phyloP scores from a whole-genome alignment of 2,113 vertebrate species.

The Mugil cephalus region DNA sequence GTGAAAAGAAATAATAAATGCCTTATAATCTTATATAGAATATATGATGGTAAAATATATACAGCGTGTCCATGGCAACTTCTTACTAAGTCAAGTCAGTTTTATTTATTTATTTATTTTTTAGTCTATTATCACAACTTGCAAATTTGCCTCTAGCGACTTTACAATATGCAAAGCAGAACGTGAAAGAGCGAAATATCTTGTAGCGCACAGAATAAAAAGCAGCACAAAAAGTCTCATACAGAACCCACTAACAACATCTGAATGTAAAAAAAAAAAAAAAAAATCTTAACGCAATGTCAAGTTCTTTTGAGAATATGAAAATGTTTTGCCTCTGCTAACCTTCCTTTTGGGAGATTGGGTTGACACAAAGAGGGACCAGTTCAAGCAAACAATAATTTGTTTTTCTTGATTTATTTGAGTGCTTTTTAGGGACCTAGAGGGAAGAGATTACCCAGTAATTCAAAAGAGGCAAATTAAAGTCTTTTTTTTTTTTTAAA shows the following conservation, averaged over 20 bases:
- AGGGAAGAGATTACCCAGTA: neutral
- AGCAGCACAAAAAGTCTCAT: constrained; percentile 6
- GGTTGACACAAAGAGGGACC: neutral
- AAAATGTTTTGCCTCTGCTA: neutral
- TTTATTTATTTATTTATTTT: neutral
- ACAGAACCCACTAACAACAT: neutral
- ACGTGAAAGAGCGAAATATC: neutral
- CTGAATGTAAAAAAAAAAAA: neutral
- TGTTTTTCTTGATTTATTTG: constrained; percentile 1
- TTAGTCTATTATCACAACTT: neutral
- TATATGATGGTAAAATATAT: neutral
- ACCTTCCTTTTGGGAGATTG: neutral
- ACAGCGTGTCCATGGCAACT: neutral
- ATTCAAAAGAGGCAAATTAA: neutral
- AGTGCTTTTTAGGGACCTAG: neutral
- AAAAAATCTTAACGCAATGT: neutral
- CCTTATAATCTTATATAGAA: neutral
- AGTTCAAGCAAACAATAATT: constrained; percentile 11
- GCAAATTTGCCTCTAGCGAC: neutral
- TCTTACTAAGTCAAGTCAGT: neutral
- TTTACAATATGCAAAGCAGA: neutral
- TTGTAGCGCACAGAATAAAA: neutral
- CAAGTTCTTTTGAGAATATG: neutral
- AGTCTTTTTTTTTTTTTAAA: neutral
- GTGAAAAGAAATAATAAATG: neutral